phyloP scores from a whole-genome alignment of 1,140 invertebrate genomes.

The Stratiolaelaps scimitus region DNA sequence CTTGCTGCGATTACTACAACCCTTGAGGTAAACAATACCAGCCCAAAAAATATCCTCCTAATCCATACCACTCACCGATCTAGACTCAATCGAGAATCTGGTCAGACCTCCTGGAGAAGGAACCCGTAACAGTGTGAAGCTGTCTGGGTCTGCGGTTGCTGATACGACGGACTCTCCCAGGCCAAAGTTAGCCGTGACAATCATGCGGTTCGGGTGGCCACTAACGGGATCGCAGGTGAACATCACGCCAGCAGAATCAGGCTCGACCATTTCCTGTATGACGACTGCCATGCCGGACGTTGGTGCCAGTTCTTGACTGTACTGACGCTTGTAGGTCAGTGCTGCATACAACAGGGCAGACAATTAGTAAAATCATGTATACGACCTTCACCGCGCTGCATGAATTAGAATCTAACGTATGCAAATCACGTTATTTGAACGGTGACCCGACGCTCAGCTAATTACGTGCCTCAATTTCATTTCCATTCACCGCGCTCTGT shows the following conservation, averaged over 20 bases:
- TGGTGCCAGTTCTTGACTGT: slow-evolving; percentile 49
- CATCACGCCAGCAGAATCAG: slow-evolving; percentile 61
- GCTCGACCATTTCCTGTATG: slow-evolving; percentile 58
- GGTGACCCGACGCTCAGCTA: too few species aligned
- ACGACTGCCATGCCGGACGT: slow-evolving; percentile 62
- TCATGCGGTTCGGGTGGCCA: slow-evolving; percentile 52
- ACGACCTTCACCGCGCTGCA: too few species aligned
- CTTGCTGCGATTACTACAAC: neutral
- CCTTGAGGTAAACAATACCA: too few species aligned
- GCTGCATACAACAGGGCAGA: slow-evolving; percentile 47
- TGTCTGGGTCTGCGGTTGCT: slow-evolving; percentile 58
- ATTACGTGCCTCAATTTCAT: too few species aligned
- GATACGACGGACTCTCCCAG: slow-evolving; percentile 70
- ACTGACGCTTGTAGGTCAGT: slow-evolving; percentile 51
- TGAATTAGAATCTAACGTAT: too few species aligned
- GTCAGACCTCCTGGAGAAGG: neutral
- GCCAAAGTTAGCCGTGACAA: slow-evolving; percentile 65
- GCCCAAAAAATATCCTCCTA: too few species aligned
- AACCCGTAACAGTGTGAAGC: slow-evolving; percentile 42
- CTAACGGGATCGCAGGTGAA: slow-evolving; percentile 62
- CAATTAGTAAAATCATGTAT: neutral
- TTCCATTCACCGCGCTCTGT: neutral
- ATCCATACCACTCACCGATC: neutral
- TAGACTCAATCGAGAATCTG: neutral
- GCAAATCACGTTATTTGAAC: too few species aligned